phyloP scores from a whole-genome alignment of 2,113 vertebrate genomes.

The Pungitius pungitius region DNA sequence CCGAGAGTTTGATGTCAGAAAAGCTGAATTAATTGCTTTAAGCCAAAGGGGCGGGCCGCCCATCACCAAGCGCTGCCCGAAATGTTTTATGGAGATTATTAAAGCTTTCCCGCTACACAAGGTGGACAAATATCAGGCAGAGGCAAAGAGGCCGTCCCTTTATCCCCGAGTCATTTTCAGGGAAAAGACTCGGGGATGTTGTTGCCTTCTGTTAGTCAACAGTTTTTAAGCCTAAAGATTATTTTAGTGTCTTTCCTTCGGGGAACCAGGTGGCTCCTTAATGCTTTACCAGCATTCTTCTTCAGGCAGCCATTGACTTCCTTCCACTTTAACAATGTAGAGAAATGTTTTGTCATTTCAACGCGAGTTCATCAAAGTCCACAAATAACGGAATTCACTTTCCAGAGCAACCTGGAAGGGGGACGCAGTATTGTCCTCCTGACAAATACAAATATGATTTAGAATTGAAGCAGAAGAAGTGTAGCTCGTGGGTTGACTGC shows the following conservation, averaged over 20 bases:
- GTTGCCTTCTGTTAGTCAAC: slow-evolving; percentile 4
- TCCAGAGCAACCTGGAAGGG: neutral
- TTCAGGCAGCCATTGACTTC: neutral
- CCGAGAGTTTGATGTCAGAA: slow-evolving; percentile 90
- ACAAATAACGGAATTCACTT: neutral
- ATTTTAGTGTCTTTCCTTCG: slow-evolving; percentile 26
- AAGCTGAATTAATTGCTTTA: slow-evolving; percentile 96
- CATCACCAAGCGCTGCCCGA: slow-evolving; percentile 86
- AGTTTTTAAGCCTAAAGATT: slow-evolving; percentile 30
- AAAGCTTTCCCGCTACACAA: slow-evolving; percentile 62
- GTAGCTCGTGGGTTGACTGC: neutral
- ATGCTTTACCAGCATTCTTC: neutral
- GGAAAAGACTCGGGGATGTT: slow-evolving; percentile 14
- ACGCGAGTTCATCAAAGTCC: neutral
- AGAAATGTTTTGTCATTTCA: neutral
- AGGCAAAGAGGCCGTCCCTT: slow-evolving; percentile 18
- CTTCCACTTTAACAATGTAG: neutral
- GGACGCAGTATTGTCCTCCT: neutral
- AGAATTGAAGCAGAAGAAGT: no score
- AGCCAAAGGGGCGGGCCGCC: slow-evolving; percentile 84
- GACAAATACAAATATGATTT: neutral
- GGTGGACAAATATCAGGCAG: slow-evolving; percentile 48
- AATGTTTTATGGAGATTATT: slow-evolving; percentile 80
- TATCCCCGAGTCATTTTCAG: slow-evolving; percentile 27
- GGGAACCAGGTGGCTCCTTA: neutral